Evolutionary conservation across 2,797 vertebrate species (phyloP), one percentile per base, ranked within the genome.

Genomic region (Cuniculus paca): DNA sequence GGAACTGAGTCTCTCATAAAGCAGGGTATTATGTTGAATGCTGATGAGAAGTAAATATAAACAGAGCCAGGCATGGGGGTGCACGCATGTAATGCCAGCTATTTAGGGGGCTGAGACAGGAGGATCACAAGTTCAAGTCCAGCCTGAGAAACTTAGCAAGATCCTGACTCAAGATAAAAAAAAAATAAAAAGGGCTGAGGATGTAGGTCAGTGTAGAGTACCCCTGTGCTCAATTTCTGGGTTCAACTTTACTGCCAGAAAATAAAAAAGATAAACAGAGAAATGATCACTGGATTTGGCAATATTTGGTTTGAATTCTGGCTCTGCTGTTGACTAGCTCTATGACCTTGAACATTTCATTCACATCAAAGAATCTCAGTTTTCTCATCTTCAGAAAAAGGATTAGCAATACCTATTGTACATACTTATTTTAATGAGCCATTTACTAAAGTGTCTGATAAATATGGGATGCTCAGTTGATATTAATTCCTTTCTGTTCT

Each of bases 351-450:
- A 72, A 56, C 16, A 72, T 48, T 92, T 94, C 34, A 89, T 85
- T 95, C 68, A 45, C 34, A 82, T 88, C 12, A 74, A 11, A 10
- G 1, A 92, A n/a, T 80, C 58, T 84, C 24, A 80, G 20, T 75
- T 84, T 91, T 95, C 91, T 93, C 28, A 81, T 54, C 20, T 96
- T 91, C 72, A 75, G 74, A 78, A 95, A 93, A 81, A 61, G 54
- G 42, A 61, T 39, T 77, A 77, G 72, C 2, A 78, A 22, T 75
- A 78, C 31, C 63, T 88, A 2, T 92, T 26, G 83, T 16, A 60
- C 1, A 17, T 82, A 42, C 8, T 88, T 84, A 74, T 92, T 94
- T 4, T 80, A 68, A 88, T 81, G n/a, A 91, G 63, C 52, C 75
- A 4, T 84, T 89, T 95, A 70, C 56, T 86, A 45, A 85, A 50